Conservation (phyloP, 2,797 vertebrate species). For the Schizothorax lantsangensis region DNA sequence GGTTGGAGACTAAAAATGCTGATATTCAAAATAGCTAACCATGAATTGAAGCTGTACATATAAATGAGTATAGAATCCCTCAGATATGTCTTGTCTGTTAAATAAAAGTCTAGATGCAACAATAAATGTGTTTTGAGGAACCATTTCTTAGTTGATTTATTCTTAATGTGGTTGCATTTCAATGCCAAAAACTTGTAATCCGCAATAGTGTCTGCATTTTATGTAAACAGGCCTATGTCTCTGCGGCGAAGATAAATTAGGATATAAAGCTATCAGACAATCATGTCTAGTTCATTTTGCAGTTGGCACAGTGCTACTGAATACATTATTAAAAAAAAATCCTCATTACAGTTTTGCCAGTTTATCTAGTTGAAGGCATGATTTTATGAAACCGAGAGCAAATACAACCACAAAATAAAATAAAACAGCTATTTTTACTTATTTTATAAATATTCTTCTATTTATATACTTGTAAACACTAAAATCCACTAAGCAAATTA, state of each 20-base stretch:
- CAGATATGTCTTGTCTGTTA: neutral
- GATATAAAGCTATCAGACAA: constrained; percentile 16
- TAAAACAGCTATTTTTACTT: neutral
- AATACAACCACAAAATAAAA: neutral
- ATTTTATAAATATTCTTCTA: neutral
- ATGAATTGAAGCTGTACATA: constrained; percentile 5
- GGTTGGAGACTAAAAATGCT: neutral
- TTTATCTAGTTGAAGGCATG: neutral
- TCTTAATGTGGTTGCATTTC: neutral
- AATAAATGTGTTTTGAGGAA: constrained; percentile 30
- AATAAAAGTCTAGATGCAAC: neutral
- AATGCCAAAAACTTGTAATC: neutral
- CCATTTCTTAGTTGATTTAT: constrained; percentile 18
- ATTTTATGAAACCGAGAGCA: neutral
- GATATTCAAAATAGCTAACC: constrained; percentile 13
- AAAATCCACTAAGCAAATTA: constrained; percentile 13
- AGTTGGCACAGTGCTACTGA: constrained; percentile 9
- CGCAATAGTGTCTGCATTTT: constrained; percentile 4
- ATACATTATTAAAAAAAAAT: neutral
- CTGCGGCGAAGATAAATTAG: constrained; percentile 7
- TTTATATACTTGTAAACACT: neutral
- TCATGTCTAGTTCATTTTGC: constrained; percentile 6
- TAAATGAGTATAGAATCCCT: constrained; percentile 11
- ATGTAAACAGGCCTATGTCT: constrained; percentile 9
- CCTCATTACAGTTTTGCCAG: neutral